Conservation (phyloP, 2,113 vertebrate species). For the Theristicus caerulescens region DNA sequence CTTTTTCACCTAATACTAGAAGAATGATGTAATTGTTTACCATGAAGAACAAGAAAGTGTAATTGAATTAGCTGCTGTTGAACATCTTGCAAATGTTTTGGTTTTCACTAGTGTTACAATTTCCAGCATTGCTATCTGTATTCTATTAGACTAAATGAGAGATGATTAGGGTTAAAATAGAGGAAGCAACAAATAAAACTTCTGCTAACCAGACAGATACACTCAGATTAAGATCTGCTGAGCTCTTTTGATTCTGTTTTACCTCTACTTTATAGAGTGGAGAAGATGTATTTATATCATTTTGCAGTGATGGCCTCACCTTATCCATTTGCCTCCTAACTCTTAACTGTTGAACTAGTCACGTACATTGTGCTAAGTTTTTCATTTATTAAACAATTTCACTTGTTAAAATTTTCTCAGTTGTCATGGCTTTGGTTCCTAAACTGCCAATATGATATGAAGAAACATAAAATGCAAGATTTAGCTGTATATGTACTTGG, state of each 20-base stretch:
- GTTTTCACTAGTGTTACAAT: background rate
- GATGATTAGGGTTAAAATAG: background rate
- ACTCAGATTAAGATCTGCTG: background rate
- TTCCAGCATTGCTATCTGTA: background rate
- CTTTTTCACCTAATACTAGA: slow-evolving; percentile 42
- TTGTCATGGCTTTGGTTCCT: background rate
- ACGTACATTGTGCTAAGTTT: rapidly evolving
- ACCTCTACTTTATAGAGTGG: background rate
- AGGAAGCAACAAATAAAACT: background rate
- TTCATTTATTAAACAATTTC: background rate
- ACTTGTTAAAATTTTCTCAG: background rate
- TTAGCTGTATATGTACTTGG: background rate
- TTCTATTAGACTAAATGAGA: background rate
- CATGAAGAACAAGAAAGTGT: background rate
- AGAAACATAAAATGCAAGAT: background rate
- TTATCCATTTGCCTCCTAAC: background rate
- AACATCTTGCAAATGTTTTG: slow-evolving; percentile 7
- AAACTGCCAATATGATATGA: background rate
- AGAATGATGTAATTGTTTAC: slow-evolving; percentile 28
- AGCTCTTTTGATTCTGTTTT: background rate
- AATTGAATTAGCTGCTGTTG: background rate
- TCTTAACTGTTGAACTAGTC: background rate
- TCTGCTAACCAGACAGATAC: background rate
- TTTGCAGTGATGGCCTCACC: background rate
- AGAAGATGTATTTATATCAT: background rate